Conservation (phyloP, 2,113 vertebrate species). For the Sterrhoptilus dennistouni region DNA sequence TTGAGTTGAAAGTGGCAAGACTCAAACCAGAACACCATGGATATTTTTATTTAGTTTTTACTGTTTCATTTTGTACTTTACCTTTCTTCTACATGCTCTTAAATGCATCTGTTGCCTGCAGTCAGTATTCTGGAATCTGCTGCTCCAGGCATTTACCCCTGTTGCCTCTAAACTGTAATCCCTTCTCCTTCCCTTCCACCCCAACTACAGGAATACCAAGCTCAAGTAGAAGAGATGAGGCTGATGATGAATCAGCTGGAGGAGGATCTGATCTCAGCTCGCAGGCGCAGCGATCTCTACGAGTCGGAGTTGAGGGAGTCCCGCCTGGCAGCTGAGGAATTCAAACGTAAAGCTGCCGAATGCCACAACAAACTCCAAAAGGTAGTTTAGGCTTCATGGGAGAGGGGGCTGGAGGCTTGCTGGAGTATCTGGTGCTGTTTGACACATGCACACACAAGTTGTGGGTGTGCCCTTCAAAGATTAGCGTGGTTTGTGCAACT, state of each 20-base stretch:
- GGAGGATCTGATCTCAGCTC: constrained; percentile 94
- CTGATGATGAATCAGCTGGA: constrained; percentile 95
- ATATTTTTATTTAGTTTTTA: neutral
- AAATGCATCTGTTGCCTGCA: neutral
- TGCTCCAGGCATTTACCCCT: neutral
- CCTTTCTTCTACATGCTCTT: neutral
- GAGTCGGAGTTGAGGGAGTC: constrained; percentile 94
- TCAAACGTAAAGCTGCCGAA: constrained; percentile 92
- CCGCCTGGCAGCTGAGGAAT: constrained; percentile 88
- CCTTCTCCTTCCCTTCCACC: constrained; percentile 5
- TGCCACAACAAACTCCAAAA: constrained; percentile 94
- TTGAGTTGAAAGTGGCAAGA: neutral
- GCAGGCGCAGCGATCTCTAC: constrained; percentile 94
- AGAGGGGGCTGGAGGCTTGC: neutral
- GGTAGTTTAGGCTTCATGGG: constrained; percentile 70
- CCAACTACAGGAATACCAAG: constrained; percentile 89
- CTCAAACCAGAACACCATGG: neutral
- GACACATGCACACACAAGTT: neutral
- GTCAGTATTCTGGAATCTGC: neutral
- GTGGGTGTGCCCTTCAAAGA: neutral
- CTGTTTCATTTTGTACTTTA: neutral
- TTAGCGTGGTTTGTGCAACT: neutral
- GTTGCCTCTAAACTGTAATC: neutral
- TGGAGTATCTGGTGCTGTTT: neutral
- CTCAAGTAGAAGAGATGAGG: constrained; percentile 96